Evolutionary conservation across 37 sponge, comb jelly and placozoan genomes (phyloP).

Genomic region (Oopsacas minuta): DNA sequence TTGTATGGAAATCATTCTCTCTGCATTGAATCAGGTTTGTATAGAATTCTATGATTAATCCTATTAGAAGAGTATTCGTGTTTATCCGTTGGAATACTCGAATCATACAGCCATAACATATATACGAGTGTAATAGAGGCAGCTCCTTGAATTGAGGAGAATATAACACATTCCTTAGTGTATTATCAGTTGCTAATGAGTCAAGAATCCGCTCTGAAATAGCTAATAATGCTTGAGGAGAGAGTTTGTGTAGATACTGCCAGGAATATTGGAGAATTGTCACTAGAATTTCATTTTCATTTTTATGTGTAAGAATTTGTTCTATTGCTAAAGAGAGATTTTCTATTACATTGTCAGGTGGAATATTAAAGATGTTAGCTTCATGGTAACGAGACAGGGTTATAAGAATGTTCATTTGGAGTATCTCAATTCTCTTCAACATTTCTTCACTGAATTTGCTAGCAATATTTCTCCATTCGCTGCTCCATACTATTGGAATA

Average conservation of each 20-base stretch:
- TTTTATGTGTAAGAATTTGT: not conserved
- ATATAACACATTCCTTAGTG: not conserved
- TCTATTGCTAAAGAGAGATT: not conserved
- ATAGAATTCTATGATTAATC: not conserved
- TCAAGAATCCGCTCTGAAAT: not conserved
- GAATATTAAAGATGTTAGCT: not conserved
- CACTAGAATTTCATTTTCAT: not conserved
- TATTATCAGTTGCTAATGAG: not conserved
- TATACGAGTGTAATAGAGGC: not conserved
- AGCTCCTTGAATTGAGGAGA: not conserved
- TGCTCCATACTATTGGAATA: not conserved
- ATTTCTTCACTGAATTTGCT: not conserved
- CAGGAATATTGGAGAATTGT: not conserved
- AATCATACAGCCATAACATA: not conserved
- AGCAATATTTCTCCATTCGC: not conserved
- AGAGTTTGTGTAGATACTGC: not conserved
- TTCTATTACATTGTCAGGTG: not conserved
- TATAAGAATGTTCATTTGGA: not conserved
- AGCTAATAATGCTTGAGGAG: not conserved
- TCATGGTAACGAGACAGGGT: not conserved
- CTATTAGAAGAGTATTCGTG: not conserved
- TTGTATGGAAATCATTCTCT: not conserved
- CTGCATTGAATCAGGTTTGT: not conserved
- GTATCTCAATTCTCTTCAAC: not conserved
- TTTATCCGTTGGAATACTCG: not conserved